These are phyloP conservation scores for Orthonevra nobilis DNA, from an alignment of 2,888 invertebrate genomes.

Conservation along the genomic window DNA sequence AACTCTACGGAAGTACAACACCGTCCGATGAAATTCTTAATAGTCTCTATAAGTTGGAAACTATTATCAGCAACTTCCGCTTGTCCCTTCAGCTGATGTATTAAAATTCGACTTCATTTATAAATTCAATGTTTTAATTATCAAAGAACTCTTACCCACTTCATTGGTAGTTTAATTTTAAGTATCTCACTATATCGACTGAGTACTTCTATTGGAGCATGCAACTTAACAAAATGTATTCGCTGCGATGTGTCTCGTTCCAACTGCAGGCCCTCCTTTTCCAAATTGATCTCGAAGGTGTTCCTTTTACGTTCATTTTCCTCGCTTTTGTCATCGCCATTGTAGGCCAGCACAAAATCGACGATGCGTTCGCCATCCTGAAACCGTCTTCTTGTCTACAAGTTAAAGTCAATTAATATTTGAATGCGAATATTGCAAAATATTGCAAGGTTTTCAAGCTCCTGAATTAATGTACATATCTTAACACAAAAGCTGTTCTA, in stretches of 20 bases:
- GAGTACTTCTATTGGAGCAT: slow-evolving; percentile 86
- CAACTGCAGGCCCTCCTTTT: slow-evolving; percentile 83
- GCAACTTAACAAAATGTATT: slow-evolving; percentile 86
- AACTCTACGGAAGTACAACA: slow-evolving; percentile 82
- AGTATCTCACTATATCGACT: slow-evolving; percentile 88
- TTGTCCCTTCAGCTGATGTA: slow-evolving; percentile 78
- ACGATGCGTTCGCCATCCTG: slow-evolving; percentile 81
- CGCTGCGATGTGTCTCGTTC: slow-evolving; percentile 84
- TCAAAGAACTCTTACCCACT: too few relatives aligned
- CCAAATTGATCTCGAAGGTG: slow-evolving; percentile 84
- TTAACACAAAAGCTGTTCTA: too few relatives aligned
- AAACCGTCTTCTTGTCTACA: slow-evolving; percentile 82
- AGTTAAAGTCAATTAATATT: too few relatives aligned
- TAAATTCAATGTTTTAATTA: not conserved
- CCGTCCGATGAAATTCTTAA: slow-evolving; percentile 80
- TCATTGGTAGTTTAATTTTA: slow-evolving; percentile 89
- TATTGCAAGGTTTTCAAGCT: slow-evolving; percentile 6
- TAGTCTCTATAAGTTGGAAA: slow-evolving; percentile 79
- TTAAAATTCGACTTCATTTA: slow-evolving; percentile 13
- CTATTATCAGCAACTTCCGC: slow-evolving; percentile 77
- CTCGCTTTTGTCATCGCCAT: slow-evolving; percentile 78
- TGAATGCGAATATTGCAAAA: too few relatives aligned
- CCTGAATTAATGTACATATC: too few relatives aligned
- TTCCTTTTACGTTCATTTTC: slow-evolving; percentile 80
- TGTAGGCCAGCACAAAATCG: slow-evolving; percentile 85